These are phyloP conservation scores for Eutolmus rufibarbis DNA, from an alignment of 2,888 invertebrate species.

Conservation along the genomic window DNA sequence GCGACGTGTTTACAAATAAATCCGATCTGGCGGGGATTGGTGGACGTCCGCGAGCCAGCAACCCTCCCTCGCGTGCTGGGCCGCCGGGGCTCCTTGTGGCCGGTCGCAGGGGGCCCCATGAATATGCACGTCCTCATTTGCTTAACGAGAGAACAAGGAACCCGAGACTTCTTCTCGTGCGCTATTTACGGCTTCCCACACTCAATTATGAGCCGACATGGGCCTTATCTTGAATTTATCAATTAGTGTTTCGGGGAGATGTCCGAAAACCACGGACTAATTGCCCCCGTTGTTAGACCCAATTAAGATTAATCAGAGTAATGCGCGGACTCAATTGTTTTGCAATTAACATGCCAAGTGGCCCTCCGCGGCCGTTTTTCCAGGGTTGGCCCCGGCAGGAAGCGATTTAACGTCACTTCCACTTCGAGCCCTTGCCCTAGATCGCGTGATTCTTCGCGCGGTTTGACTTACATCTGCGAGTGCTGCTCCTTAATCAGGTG, in stretches of 20 bases:
- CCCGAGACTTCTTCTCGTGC: background rate
- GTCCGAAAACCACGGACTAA: background rate
- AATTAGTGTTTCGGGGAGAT: background rate
- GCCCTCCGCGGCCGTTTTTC: background rate
- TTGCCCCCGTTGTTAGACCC: conserved; percentile 19
- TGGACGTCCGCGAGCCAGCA: background rate
- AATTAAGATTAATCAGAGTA: conserved; percentile 35
- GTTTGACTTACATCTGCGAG: background rate
- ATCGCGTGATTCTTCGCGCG: background rate
- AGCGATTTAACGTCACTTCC: background rate
- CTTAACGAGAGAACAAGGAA: background rate
- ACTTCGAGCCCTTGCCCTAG: background rate
- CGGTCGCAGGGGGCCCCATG: background rate
- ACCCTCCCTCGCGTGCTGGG: background rate
- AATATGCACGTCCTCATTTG: conserved; percentile 3
- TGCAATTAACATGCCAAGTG: conserved; percentile 21
- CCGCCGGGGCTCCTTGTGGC: background rate
- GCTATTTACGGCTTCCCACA: conserved; percentile 24
- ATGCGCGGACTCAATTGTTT: conserved; percentile 26
- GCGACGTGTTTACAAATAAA: conserved; percentile 5
- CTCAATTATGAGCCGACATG: conserved; percentile 29
- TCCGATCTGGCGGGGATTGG: background rate
- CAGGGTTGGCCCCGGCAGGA: background rate
- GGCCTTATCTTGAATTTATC: conserved; percentile 26
- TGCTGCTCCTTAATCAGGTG: background rate